Evolutionary conservation across 1,140 invertebrate species (phyloP), one percentile per base, ranked within the genome.

Genomic region (Euura lappo): DNA sequence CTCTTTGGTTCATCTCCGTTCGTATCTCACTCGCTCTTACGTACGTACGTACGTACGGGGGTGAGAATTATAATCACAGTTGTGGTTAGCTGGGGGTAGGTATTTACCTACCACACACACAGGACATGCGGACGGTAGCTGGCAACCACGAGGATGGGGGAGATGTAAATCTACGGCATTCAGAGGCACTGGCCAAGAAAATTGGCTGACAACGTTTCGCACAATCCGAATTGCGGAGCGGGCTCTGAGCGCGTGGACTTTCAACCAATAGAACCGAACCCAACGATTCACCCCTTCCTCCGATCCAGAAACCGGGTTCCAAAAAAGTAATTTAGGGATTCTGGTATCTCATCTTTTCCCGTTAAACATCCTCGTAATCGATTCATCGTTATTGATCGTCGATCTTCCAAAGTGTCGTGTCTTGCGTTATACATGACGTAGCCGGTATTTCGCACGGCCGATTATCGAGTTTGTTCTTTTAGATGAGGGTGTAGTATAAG

Each of bases 101-200:
- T 86, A 86, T 86, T 86, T 86, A 86, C 83, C 79, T 81, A 78
- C 64, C 74, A 72, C 74, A 75, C 28, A 76, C 74, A 78, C 74
- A 77, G 77, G 74, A 79, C 77, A 80, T 76, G 78, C 79, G 69
- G 72, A 47, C 51, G 73, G 45, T 60, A 65, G 68, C 66, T 64
- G 65, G 64, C 66, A 60, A 8, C 67, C 70, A 68, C 65, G 66
- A 75, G 78, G 51, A 60, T 79, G 74, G 77, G 79, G 77, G 84
- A 87, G 85, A 88, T 88, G 86, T 84, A 88, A 87, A 88, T 88
- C 86, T 85, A 80, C 79, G 82, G 85, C 84, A 87, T 88, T 88
- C 85, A 83, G 84, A 86, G 79, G 86, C 86, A 88, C 84, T 88
- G 85, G 86, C 85, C 86, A 87, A 88, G 86, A 87, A 87, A 88